Base-by-base conservation (phyloP, 2,888 invertebrate genomes). In the Cephus pygmeus region DNA sequence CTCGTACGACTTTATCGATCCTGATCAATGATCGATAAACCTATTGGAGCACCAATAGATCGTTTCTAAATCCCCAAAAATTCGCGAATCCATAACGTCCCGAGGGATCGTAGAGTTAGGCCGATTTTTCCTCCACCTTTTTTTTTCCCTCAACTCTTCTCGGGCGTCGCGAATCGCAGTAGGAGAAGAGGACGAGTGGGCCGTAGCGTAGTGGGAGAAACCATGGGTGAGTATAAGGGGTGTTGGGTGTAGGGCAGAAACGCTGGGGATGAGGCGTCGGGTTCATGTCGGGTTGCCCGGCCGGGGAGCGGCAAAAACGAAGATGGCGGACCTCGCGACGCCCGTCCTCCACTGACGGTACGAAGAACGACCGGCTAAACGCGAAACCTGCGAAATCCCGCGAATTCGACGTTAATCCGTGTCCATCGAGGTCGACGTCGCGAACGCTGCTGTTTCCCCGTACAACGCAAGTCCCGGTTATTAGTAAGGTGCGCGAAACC, bases 291-390 rank as follows among this genome's bases (percentile, higher is more conserved):
- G 83, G 84, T 86, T 82, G 82, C 85, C 87, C 86, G 87, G 88
- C 86, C 85, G 86, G 86, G 88, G 86, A 87, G 86, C 84, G 88
- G 86, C 86, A 86, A 87, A 84, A 87, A 87, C 82, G 86, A 89
- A 89, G 87, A 89, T 89, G 89, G 89, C 89, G 87, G 88, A 84
- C 83, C 83, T 82, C 82, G 85, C 85, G 85, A 85, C 84, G 83
- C 81, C 84, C 86, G 83, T 85, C 84, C 83, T 82, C 83, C 80
- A 79, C 82, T 82, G 81, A 83, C 84, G 83, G 82, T 76, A 74
- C 79, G 79, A 77, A 80, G 79, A 78, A 78, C 78, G 80, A 79
- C 77, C 80, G 79, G 79, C 69, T 76, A 75, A 69, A 77, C 81
- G 82, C 75, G 80, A 79, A 74, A 73, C 79, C 69, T 56, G 74